A percentile compares a stretch with the other conserved stretches of the same genome.
phyloP scores from a whole-genome alignment of 2,888 invertebrate species.

The Tipula vernalis region DNA sequence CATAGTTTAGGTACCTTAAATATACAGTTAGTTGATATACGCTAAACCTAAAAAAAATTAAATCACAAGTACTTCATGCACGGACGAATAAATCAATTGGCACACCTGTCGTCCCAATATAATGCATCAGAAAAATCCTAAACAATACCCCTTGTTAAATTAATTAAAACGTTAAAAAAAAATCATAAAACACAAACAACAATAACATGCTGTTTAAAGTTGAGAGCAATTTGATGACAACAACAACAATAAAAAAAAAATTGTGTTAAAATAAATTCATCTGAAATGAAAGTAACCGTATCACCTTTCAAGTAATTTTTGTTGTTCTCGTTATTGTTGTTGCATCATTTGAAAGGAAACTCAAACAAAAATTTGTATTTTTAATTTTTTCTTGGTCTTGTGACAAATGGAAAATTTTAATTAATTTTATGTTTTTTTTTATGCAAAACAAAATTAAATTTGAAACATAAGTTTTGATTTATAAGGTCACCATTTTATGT shows the following conservation, averaged over 20 bases:
- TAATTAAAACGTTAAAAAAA: background rate
- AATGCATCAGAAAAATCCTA: background rate
- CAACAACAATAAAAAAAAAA: background rate
- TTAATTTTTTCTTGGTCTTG: background rate
- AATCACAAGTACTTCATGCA: too few species aligned
- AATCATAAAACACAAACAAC: background rate
- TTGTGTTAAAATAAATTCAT: background rate
- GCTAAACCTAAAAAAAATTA: too few species aligned
- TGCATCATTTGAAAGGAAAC: background rate
- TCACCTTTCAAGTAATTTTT: background rate
- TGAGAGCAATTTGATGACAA: background rate
- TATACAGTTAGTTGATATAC: too few species aligned
- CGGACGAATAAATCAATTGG: too few species aligned
- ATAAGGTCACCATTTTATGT: background rate
- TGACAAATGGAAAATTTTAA: background rate
- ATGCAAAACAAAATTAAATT: background rate
- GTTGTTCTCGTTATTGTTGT: background rate
- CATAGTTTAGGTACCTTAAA: too few species aligned
- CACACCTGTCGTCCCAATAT: too few species aligned
- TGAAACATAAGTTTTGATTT: background rate
- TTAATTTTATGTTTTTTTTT: background rate
- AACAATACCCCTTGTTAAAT: background rate
- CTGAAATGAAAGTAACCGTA: background rate
- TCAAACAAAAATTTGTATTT: background rate
- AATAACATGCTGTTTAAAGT: background rate